These are phyloP conservation scores for Nomada goodeniana DNA, from an alignment of 2,888 invertebrate species.

Conservation along the genomic window DNA sequence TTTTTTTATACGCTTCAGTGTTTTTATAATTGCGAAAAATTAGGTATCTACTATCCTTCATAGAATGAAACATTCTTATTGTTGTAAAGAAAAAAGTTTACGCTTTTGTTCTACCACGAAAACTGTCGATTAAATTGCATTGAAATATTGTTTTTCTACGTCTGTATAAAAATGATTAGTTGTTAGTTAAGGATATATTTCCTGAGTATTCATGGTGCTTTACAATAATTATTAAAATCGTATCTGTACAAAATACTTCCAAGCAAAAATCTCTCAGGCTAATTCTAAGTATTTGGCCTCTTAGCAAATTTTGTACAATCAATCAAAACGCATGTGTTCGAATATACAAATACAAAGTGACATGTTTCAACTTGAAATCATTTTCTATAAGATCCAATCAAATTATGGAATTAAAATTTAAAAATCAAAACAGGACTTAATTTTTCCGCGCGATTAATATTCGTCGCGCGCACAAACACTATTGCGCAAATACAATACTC, in stretches of 20 bases:
- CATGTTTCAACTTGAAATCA: slow-evolving; percentile 1
- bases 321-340: slow-evolving; percentile 29
- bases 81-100: slow-evolving; percentile 28
- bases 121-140: slow-evolving; percentile 18
- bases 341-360: neutral
- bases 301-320: slow-evolving; percentile 33
- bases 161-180: slow-evolving; percentile 18
- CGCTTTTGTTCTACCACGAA: slow-evolving; percentile 22
- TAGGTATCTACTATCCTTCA: neutral
- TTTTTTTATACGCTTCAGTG: neutral
- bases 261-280: slow-evolving; percentile 15
- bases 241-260: slow-evolving; percentile 36
- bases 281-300: slow-evolving; percentile 25
- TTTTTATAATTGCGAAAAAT: neutral
- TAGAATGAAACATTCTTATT: slow-evolving; percentile 33
- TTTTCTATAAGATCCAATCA: slow-evolving; percentile 5
- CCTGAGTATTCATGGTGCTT: slow-evolving; percentile 48
- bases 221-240: slow-evolving; percentile 32
- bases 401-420: slow-evolving; percentile 5
- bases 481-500: too few relatives aligned
- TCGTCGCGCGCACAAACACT: too few relatives aligned
- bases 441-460: neutral
- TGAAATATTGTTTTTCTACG: slow-evolving; percentile 26
- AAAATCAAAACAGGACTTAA: slow-evolving; percentile 23
- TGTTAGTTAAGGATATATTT: slow-evolving; percentile 33